Base-by-base conservation (phyloP, 2,113 vertebrate species). In the Leptodactylus fuscus region DNA sequence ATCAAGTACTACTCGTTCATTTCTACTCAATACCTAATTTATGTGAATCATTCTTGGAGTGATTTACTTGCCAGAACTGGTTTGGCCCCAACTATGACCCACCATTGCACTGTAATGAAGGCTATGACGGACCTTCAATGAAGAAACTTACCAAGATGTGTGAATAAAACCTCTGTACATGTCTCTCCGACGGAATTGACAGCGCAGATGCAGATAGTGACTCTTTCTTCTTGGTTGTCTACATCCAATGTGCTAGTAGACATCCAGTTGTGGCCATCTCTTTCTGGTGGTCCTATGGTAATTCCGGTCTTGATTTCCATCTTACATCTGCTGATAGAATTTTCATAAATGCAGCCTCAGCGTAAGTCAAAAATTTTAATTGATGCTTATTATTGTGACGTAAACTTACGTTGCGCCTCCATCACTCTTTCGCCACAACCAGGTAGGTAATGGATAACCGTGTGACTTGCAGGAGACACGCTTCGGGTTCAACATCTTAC, bases 201-300 rank as follows among this genome's bases (percentile, higher is more conserved):
- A 0, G 95, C 90, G 53, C 96, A 98, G 86, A 97, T 96, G 87
- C 88, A 91, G 65, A 96, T 15, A 0, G 62, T 89, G 81, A 91
- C 76, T 4, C 82, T 74, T 22, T 86, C 13, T 32, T 88, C 6
- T 7, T 77, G 53, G 32, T 91, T 76, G 0, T 49, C 76, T 80
- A 86, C 46, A 3, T 87, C 82, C 60, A 95, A 83, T 10, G 81
- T 90, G 58, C 94, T 95, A 51, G 76, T 91, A 1, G 95, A 91
- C 9, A 36, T 85, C 93, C 94, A 96, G 0, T 89, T 87, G 53
- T 95, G 96, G 81, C 89, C 85, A 0, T 87, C 88, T 22, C 88
- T 90, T 60, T 91, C 86, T 24, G 85, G 80, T 41, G 69, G 87
- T 86, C 86, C 89, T 73, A 13, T 91, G 86, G 90, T 92, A 53